These are phyloP conservation scores for Sebastes nivosus DNA, from an alignment of 2,797 vertebrate species.

Conservation along the genomic window DNA sequence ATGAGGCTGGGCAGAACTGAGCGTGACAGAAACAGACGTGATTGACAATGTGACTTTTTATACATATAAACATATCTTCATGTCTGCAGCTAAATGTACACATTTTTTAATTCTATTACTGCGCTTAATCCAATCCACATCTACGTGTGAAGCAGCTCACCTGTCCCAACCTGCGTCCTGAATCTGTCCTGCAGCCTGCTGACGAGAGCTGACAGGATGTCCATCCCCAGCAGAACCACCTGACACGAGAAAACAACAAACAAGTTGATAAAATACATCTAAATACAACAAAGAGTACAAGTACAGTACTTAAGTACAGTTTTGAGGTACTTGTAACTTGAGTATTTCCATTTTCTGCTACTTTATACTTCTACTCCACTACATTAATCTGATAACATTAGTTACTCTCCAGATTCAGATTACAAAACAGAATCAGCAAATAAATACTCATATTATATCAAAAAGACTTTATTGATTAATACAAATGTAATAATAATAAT, in stretches of 20 bases:
- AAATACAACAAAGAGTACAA: not conserved
- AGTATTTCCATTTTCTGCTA: no score
- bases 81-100: not conserved
- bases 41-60: not conserved
- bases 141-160: slow-evolving; percentile 72
- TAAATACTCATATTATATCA: no score
- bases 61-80: not conserved
- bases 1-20: slow-evolving; percentile 90
- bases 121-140: not conserved
- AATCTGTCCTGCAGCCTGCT: slow-evolving; percentile 92
- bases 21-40: not conserved
- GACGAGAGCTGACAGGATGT: slow-evolving; percentile 90
- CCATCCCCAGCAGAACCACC: slow-evolving; percentile 95
- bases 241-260: slow-evolving; percentile 43
- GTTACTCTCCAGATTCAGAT: no score
- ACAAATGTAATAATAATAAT: no score
- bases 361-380: no score
- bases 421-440: no score
- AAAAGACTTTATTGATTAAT: no score
- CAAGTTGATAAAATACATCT: not conserved
- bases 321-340: no score
- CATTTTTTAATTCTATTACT: not conserved
- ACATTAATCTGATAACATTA: no score
- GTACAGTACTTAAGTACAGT: no score
- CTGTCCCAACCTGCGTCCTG: slow-evolving; percentile 92